Evolutionary conservation across 2,797 vertebrate species (phyloP), one percentile per base, ranked within the genome.

Genomic region (Artibeus lituratus): DNA sequence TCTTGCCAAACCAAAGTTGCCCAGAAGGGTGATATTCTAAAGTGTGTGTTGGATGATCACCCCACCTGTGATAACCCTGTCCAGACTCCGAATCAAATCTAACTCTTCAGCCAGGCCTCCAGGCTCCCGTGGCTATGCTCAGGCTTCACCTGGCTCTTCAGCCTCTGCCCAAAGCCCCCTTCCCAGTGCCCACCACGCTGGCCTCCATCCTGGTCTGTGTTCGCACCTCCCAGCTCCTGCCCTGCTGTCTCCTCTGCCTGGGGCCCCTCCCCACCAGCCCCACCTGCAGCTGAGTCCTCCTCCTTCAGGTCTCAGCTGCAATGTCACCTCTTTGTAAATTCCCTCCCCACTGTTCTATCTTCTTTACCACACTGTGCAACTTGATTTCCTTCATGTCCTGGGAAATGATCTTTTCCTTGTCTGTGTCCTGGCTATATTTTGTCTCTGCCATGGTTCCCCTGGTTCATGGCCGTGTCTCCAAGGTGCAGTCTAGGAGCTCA

Each of bases 121-220:
- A n/a, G 29, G 24, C 26, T 22, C 57, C 22, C 19, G 4, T 1
- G 49, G 16, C 49, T 0, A 22, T 2, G 14, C 29, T 32, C 29
- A 10, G 57, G 35, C 44, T 44, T 18, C 5, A 5, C 11, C 18
- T 42, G 32, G 3, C 57, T 53, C 65, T 78, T 32, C 22, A 32
- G 1, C 19, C 16, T 92, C 77, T 19, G 1, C 39, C 0, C 21
- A 51, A 14, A 35, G 37, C 15, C 3, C 19, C 1, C 3, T 11
- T 32, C 42, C 49, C 10, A 18, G 1, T 0, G 0, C 51, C 53
- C n/a, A 19, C 16, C 1, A 0, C 14, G 0, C 7, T 0, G 7
- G 12, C 37, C 57, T 72, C 21, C 11, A 2, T 35, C 51, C 39
- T 51, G 18, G 26, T 55, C 51, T 15, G 0, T 18, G 24, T n/a